Percentiles rank a stretch among this genome's conserved stretches.
Evolutionary conservation across 2,113 vertebrate species (phyloP).

Genomic region (Ranitomeya variabilis): DNA sequence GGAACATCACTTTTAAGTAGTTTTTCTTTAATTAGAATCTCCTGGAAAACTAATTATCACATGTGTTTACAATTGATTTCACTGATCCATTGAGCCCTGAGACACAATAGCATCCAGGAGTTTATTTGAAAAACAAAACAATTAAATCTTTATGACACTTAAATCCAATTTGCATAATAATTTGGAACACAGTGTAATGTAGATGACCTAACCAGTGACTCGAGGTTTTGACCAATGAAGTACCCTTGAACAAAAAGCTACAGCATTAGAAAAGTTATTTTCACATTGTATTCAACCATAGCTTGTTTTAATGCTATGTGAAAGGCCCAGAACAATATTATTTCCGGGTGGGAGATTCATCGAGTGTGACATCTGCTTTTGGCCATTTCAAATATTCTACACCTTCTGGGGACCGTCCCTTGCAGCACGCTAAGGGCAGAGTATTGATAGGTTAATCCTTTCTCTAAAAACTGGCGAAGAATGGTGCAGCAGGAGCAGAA

Average conservation of each 20-base stretch:
- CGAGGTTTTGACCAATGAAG: background rate
- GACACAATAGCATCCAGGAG: too few species aligned
- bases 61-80: too few species aligned
- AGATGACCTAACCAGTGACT: background rate
- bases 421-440: conserved; percentile 50
- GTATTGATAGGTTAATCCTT: conserved; percentile 53
- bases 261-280: background rate
- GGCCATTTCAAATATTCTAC: conserved; percentile 46
- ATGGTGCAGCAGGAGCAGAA: conserved; percentile 25
- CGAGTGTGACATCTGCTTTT: conserved; percentile 56
- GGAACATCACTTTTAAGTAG: too few species aligned
- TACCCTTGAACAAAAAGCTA: background rate
- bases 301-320: background rate
- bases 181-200: too few species aligned
- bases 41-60: too few species aligned
- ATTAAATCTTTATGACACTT: too few species aligned
- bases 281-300: background rate
- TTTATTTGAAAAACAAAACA: too few species aligned
- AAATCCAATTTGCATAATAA: too few species aligned
- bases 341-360: conserved; percentile 48
- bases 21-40: too few species aligned
- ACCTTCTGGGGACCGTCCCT: conserved; percentile 57
- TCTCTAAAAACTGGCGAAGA: conserved; percentile 13
- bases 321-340: conserved; percentile 40
- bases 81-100: too few species aligned